Conservation (phyloP, 1,140 invertebrate genomes). For the Dinothrombium tinctorium region DNA sequence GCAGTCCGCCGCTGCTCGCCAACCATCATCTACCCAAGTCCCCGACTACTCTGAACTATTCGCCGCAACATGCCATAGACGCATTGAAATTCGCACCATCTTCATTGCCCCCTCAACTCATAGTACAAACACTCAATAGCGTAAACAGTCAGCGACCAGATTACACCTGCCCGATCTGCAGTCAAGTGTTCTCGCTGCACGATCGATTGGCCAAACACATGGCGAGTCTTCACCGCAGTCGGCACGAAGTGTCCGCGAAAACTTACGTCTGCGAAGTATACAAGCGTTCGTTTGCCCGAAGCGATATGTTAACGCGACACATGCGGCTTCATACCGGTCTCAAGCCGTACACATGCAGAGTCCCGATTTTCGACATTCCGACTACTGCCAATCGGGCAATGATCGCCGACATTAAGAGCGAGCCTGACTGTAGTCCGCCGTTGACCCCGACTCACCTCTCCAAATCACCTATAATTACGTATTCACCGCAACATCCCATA, state of each 20-base stretch:
- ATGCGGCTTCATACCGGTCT: conserved; percentile 75
- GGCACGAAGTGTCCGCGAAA: conserved; percentile 21
- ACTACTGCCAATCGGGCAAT: no score
- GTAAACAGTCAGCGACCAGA: conserved; percentile 24
- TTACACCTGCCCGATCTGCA: conserved; percentile 71
- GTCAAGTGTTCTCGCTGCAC: conserved; percentile 81
- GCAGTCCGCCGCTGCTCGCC: background rate
- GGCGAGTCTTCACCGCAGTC: conserved; percentile 63
- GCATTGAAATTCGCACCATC: no score
- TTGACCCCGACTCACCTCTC: background rate
- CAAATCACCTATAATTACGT: background rate
- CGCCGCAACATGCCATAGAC: no score
- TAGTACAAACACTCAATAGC: background rate
- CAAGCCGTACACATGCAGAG: conserved; percentile 75
- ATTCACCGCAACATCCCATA: no score
- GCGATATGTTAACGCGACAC: conserved; percentile 92
- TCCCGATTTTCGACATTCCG: no score
- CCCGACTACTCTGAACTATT: no score
- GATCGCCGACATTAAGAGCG: background rate
- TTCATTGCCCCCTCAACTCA: no score
- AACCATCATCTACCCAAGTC: background rate
- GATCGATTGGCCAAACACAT: conserved; percentile 90
- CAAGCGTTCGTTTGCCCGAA: conserved; percentile 73
- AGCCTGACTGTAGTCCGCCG: background rate
- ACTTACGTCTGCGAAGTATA: conserved; percentile 55